Evolutionary conservation across 1,140 invertebrate species (phyloP).

Genomic region (fruit fly (Drosophila melanogaster)): DNA sequence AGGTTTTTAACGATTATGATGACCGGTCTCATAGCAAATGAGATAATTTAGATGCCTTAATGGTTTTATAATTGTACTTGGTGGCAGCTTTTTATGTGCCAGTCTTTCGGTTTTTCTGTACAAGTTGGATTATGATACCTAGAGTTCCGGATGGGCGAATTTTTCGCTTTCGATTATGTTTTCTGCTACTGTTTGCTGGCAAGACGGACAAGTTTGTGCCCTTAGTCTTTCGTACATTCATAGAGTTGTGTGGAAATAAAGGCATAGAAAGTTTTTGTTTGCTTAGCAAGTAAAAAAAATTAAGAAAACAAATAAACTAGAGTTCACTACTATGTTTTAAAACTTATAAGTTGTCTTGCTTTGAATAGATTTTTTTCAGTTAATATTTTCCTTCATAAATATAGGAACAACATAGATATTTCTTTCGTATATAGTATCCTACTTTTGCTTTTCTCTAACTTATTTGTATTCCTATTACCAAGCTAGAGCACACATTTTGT

Average conservation of each 20-base stretch:
- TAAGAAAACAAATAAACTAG: too few species aligned
- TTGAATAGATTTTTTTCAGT: too few species aligned
- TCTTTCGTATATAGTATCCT: too few species aligned
- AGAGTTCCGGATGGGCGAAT: constrained; percentile 3
- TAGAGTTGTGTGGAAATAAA: constrained; percentile 37
- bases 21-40: constrained; percentile 73
- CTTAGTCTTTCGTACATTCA: constrained; percentile 34
- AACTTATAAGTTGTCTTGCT: too few species aligned
- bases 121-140: constrained; percentile 16
- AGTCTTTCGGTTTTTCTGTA: constrained; percentile 7
- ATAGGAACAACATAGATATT: too few species aligned
- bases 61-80: constrained; percentile 74
- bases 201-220: constrained; percentile 28
- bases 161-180: constrained; percentile 20
- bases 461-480: too few species aligned
- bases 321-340: too few species aligned
- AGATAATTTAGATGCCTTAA: constrained; percentile 74
- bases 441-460: too few species aligned
- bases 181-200: constrained; percentile 13
- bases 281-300: not conserved
- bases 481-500: constrained; percentile 14
- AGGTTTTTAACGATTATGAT: constrained; percentile 67
- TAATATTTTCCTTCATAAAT: too few species aligned
- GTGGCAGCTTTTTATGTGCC: constrained; percentile 47
- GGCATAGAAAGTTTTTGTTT: not conserved